Evolutionary conservation across 2,888 invertebrate species (phyloP), one percentile per base, ranked within the genome.

Genomic region (Lamproptera curius): DNA sequence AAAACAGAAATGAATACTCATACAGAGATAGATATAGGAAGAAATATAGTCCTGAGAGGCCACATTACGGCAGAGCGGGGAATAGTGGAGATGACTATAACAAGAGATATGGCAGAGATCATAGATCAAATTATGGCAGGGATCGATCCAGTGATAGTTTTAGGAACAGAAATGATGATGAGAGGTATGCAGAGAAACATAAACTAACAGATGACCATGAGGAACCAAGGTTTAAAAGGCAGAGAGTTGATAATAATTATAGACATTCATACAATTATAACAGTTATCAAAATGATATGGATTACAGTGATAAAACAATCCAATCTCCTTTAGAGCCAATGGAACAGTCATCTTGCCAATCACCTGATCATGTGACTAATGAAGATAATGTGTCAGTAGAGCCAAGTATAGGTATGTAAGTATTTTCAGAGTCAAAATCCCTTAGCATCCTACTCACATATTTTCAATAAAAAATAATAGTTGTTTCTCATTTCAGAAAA

Each of bases 361-460:
- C 85, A 4, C 85, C 85, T 39, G 85, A 84, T 59, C 67, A 69
- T 54, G 49, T 59, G 43, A 37, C 67, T 42, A 13, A 46, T 33
- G 59, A 62, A 13, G 43, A 38, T 42, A 45, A 37, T 50, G n/a
- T 16, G 10, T 26, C 23, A 40, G 40, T 54, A 41, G 70, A 54
- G 51, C 41, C 64, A 64, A 48, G 73, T 14, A 78, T 54, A 76
- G 83, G 84, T 82, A n/a, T n/a, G n/a, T n/a, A 66, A 58, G 40
- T 42, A 37, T n/a, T 20, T 20, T 6, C 3, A 20, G 6, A 20
- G 20, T n/a, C n/a, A n/a, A n/a, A n/a, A n/a, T n/a, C n/a, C n/a
- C n/a, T n/a, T n/a, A n/a, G n/a, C n/a, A n/a, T n/a, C n/a, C n/a
- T n/a, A n/a, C n/a, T n/a, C n/a, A n/a, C n/a, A n/a, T n/a, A n/a